Evolutionary conservation across 2,888 invertebrate genomes (phyloP).

Genomic region (Drosophila infuscata): DNA sequence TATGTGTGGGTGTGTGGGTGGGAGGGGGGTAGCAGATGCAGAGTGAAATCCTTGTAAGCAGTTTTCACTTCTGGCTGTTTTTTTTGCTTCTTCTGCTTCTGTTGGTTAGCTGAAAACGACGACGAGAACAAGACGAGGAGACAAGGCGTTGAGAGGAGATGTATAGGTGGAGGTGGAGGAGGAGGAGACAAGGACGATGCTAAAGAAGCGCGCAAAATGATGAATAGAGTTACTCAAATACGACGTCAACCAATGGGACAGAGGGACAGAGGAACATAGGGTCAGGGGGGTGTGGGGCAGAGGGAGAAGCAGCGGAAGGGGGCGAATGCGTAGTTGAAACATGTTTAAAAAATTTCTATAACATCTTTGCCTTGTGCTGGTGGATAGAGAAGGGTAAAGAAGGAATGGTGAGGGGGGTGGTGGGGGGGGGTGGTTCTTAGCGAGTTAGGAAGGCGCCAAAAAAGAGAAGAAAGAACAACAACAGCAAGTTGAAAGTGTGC

Average conservation of each 20-base stretch:
- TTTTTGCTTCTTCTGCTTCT: conserved; percentile 25
- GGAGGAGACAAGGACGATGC: conserved; percentile 25
- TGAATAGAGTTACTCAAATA: conserved; percentile 80
- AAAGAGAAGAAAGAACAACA: conserved; percentile 2
- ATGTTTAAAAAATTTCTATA: conserved; percentile 79
- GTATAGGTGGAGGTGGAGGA: neutral
- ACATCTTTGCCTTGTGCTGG: conserved; percentile 44
- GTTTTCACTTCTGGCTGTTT: conserved; percentile 74
- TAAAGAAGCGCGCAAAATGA: conserved; percentile 73
- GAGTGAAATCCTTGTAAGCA: conserved; percentile 78
- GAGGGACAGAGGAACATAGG: neutral
- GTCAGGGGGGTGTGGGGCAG: conserved; percentile 4
- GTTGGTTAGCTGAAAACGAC: conserved; percentile 51
- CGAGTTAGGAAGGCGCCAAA: conserved; percentile 22
- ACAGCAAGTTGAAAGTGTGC: neutral
- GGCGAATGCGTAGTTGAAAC: conserved; percentile 73
- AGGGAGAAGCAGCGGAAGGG: neutral
- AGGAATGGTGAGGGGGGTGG: neutral
- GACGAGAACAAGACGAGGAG: conserved; percentile 4
- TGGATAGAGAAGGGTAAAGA: neutral
- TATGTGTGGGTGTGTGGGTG: neutral
- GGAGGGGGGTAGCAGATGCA: conserved; percentile 30
- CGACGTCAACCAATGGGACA: conserved; percentile 18
- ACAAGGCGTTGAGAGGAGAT: neutral
- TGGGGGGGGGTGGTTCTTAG: neutral